A percentile compares a stretch with the other conserved stretches of the same genome.
Evolutionary conservation across 1,140 invertebrate genomes (phyloP).

Genomic region (Macrotrachela quadricornifera): DNA sequence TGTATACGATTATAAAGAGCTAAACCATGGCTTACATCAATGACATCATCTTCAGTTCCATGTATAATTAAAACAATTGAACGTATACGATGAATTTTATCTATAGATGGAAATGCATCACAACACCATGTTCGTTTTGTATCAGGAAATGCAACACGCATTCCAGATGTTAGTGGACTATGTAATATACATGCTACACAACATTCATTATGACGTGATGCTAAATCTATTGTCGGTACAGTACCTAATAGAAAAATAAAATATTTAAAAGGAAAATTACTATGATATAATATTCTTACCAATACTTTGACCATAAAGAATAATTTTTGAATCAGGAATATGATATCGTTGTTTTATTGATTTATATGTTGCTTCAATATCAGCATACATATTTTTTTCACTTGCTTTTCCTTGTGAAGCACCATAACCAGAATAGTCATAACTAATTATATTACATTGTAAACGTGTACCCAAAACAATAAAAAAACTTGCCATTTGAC

Average conservation of each 20-base stretch:
- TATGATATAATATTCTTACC: conserved; percentile 10
- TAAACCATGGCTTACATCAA: conserved; percentile 91
- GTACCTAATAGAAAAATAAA: conserved; percentile 31
- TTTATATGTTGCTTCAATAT: conserved; percentile 94
- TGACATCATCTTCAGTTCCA: conserved; percentile 97
- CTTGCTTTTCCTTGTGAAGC: conserved; percentile 61
- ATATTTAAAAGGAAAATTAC: too few species aligned
- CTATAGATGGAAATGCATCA: conserved; percentile 80
- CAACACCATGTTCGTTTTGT: conserved; percentile 98
- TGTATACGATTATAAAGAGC: conserved; percentile 69
- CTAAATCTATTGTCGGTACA: conserved; percentile 80
- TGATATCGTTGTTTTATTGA: conserved; percentile 51
- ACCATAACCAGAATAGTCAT: conserved; percentile 79
- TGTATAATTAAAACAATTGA: conserved; percentile 96
- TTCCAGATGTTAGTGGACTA: conserved; percentile 88
- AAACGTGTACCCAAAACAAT: conserved; percentile 80
- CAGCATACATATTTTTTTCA: conserved; percentile 94
- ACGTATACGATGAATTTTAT: conserved; percentile 93
- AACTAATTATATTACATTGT: conserved; percentile 96
- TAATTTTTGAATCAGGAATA: conserved; percentile 18
- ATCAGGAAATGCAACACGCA: conserved; percentile 90
- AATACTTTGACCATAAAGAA: conserved; percentile 67
- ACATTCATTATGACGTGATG: conserved; percentile 57
- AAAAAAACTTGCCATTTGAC: conserved; percentile 97
- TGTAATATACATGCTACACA: conserved; percentile 93